phyloP scores from a whole-genome alignment of 2,888 invertebrate species.

The Hyles lineata region DNA sequence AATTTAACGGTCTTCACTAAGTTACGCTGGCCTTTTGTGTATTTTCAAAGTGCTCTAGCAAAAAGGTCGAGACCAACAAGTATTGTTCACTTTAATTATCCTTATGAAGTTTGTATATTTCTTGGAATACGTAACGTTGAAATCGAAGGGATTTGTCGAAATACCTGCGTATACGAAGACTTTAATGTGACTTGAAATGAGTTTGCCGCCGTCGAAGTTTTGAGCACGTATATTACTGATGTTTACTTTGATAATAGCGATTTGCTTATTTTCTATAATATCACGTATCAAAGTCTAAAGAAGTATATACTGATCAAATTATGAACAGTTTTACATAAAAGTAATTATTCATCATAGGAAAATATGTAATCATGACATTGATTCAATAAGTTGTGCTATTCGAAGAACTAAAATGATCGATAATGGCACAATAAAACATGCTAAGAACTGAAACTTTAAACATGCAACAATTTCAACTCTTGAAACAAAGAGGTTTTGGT shows the following conservation, averaged over 20 bases:
- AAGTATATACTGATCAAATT: too few relatives aligned
- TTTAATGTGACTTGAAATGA: conserved; percentile 7
- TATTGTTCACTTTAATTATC: conserved; percentile 24
- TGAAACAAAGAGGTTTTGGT: too few relatives aligned
- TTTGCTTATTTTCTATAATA: too few relatives aligned
- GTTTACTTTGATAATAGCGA: not conserved
- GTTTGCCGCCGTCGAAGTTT: not conserved
- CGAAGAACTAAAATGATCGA: too few relatives aligned
- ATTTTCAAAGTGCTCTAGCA: conserved; percentile 12
- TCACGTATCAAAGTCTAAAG: too few relatives aligned
- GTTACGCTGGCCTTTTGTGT: conserved; percentile 24
- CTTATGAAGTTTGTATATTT: conserved; percentile 12
- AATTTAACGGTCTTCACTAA: conserved; percentile 24
- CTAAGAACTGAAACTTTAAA: too few relatives aligned
- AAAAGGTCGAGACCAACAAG: conserved; percentile 9
- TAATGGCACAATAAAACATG: too few relatives aligned
- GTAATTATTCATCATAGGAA: too few relatives aligned
- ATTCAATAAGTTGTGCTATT: too few relatives aligned
- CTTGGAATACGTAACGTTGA: not conserved
- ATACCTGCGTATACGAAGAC: not conserved
- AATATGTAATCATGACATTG: too few relatives aligned
- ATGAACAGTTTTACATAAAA: too few relatives aligned
- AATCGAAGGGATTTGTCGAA: not conserved
- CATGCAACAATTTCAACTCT: too few relatives aligned
- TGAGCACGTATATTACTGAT: not conserved